Evolutionary conservation across 2,888 invertebrate species (phyloP), one percentile per base, ranked within the genome.

Genomic region (Dusona sp.): DNA sequence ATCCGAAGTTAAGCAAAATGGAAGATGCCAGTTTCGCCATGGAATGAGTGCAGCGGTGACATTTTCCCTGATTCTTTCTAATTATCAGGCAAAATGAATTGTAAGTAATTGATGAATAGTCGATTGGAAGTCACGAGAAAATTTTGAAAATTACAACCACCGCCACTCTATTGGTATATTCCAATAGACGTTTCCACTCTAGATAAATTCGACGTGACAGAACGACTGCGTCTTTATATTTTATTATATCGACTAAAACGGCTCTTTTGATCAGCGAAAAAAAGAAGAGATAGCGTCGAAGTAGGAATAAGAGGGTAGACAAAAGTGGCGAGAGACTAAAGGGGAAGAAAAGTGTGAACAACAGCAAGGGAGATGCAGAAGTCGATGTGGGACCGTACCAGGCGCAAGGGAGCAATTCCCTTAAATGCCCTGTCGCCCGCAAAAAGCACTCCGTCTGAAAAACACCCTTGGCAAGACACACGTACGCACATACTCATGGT

Each of bases 381-480:
- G 84, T 84, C 80, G 79, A 81, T n/a, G 75, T 45, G 82, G 79
- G 83, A 78, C 54, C 72, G 51, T 25, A 38, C 67, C 89, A 90
- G 90, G 91, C 92, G 90, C 91, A 91, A 86, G 92, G 92, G 93
- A 93, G 93, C 93, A 93, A 93, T 93, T 93, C 92, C 92, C 93
- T 93, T 93, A 93, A 93, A 93, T 93, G 93, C 92, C 92, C 93
- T 92, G 92, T 92, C 93, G 92, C 89, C 91, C 92, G 90, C 93
- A 93, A 93, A 93, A 93, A 93, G 92, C 93, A 93, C 93, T 93
- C 89, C 89, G 92, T 91, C 91, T 92, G 93, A 93, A 93, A 92
- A 93, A 93, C 92, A 91, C 88, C 90, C 90, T 88, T 87, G 80
- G 87, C 84, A 82, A 83, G 73, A 88, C 88, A 54, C 78, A 36